These are phyloP conservation scores for Myzus persicae DNA, from an alignment of 1,140 invertebrate species.

Conservation along the genomic window DNA sequence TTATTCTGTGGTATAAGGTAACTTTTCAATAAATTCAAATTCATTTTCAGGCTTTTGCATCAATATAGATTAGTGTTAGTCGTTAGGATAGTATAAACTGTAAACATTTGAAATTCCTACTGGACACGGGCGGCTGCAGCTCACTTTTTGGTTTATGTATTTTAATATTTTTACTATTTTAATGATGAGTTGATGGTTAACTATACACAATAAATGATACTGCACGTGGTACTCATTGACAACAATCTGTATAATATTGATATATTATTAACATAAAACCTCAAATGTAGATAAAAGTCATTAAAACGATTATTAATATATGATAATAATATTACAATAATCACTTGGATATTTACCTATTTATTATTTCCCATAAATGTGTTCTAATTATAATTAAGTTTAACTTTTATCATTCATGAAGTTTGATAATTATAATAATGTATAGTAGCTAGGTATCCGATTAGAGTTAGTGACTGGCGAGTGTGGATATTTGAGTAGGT, in stretches of 20 bases:
- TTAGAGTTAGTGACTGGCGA: neutral
- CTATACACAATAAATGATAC: neutral
- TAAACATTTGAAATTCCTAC: neutral
- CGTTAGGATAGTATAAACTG: neutral
- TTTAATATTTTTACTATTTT: too few relatives aligned
- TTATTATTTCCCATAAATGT: neutral
- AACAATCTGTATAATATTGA: neutral
- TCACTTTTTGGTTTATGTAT: neutral
- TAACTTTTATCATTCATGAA: neutral
- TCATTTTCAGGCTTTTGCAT: neutral
- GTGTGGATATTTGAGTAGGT: neutral
- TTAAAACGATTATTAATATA: neutral
- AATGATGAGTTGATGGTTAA: neutral
- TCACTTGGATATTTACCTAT: neutral
- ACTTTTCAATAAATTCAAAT: neutral
- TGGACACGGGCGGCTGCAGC: neutral
- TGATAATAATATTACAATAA: neutral
- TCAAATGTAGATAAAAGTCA: neutral
- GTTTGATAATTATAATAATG: neutral
- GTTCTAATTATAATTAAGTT: neutral
- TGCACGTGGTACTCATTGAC: neutral
- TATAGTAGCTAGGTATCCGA: too few relatives aligned
- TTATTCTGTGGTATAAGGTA: too few relatives aligned
- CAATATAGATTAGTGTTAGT: neutral
- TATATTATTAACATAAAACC: neutral